Base-by-base conservation (phyloP, 2,888 invertebrate genomes). In the Pyrrhia umbra region DNA sequence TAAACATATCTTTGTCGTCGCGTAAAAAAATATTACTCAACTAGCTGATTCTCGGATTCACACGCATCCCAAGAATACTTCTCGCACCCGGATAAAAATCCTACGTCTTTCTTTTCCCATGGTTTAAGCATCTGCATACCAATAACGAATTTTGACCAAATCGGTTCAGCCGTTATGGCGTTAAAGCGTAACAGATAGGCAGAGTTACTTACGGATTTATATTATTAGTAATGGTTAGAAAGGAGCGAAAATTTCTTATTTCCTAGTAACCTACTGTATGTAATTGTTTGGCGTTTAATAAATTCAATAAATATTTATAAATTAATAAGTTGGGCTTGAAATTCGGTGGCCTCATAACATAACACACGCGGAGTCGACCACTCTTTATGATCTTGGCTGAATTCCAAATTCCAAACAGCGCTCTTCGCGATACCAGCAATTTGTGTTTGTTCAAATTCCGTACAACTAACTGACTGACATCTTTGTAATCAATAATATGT, bases 301-400 rank as follows among this genome's bases (percentile, higher is more conserved):
- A 87, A 87, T 84, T n/a, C n/a, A n/a, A n/a, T n/a, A n/a, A n/a
- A n/a, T n/a, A n/a, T n/a, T n/a, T n/a, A n/a, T n/a, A n/a, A 86
- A 86, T 86, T 85, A 85, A 88, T 88, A 88, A 86, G 78, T 83
- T 85, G 83, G 73, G 81, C 79, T 79, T 83, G 82, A 87, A 86
- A 92, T 89, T 86, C 91, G 87, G 84, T 84, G 85, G 88, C 88
- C 88, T 82, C 88, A 88, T 88, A 90, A 88, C 88, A 88, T 88
- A 90, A 88, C 83, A 83, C 81, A 81, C 84, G 75, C 85, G 82
- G 84, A 81, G 82, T 84, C 85, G 75, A 83, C 77, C 77, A 79
- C 86, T 86, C 87, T 89, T 89, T 88, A 90, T 82, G 86, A 80
- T 87, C 88, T 80, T 92, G 92, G 92, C 92, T 84, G 81, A 82